Percentiles rank a stretch among this genome's conserved stretches.
Conservation (phyloP, 1,140 invertebrate genomes). For the Camponotus pennsylvanicus region DNA sequence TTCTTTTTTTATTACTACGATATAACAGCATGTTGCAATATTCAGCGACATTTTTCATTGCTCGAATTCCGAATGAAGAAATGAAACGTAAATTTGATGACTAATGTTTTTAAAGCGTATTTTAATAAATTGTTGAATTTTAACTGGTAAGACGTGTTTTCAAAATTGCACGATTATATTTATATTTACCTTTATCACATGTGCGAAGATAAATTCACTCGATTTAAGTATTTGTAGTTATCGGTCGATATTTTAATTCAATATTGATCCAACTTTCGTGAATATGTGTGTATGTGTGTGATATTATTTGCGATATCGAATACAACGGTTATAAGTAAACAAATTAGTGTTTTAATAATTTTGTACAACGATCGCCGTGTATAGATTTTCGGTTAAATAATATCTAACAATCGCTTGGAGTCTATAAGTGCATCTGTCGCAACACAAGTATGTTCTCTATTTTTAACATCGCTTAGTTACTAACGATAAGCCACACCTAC, state of each 20-base stretch:
- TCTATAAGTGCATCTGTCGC: background rate
- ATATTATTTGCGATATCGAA: background rate
- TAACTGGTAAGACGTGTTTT: background rate
- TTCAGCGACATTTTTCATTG: background rate
- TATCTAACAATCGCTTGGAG: background rate
- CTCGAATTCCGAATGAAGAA: background rate
- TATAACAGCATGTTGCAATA: background rate
- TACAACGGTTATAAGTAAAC: background rate
- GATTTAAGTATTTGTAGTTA: conserved; percentile 27
- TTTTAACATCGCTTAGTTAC: conserved; percentile 8
- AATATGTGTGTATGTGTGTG: background rate
- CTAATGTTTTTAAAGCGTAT: too few relatives aligned
- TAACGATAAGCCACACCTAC: background rate
- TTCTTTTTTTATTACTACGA: background rate
- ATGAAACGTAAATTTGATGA: too few relatives aligned
- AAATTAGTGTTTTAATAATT: background rate
- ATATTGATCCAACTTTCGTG: conserved; percentile 8
- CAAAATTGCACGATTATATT: background rate
- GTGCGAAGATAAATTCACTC: background rate
- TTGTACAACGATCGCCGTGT: background rate
- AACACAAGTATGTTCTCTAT: conserved; percentile 7
- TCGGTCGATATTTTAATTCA: background rate
- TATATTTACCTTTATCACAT: conserved; percentile 7
- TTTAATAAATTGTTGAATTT: too few relatives aligned
- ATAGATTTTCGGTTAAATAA: background rate